Evolutionary conservation across 2,113 vertebrate genomes (phyloP).

Genomic region (Nycticebus coucang): DNA sequence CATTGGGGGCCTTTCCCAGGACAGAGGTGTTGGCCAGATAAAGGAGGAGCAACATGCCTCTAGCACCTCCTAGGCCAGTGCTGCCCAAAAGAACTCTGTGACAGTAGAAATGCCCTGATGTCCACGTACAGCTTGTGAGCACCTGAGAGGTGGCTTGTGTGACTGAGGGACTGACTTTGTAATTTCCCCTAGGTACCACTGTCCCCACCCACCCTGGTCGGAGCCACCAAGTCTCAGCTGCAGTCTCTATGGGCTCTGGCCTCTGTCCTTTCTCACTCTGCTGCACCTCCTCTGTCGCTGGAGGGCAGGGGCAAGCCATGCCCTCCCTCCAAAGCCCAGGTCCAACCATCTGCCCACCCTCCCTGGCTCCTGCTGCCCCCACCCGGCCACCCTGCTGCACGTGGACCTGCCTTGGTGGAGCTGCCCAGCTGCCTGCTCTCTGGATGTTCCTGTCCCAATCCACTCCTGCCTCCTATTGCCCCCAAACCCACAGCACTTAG

Average conservation of each 20-base stretch:
- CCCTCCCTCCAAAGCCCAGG: not conserved
- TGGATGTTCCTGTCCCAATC: not conserved
- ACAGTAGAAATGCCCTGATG: not conserved
- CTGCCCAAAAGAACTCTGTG: accelerated
- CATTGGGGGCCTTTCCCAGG: not conserved
- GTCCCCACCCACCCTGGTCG: not conserved
- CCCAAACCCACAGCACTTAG: not conserved
- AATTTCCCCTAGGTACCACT: not conserved
- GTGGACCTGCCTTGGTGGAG: not conserved
- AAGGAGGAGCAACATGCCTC: not conserved
- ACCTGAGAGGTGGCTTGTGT: not conserved
- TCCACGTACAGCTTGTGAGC: not conserved
- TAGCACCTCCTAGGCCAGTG: not conserved
- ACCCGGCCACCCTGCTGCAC: not conserved
- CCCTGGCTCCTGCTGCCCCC: not conserved
- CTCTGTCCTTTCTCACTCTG: not conserved
- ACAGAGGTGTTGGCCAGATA: not conserved
- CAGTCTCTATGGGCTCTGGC: not conserved
- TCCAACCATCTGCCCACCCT: not conserved
- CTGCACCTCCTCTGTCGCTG: no score
- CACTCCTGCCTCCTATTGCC: not conserved
- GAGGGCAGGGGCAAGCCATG: accelerated
- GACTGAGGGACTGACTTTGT: not conserved
- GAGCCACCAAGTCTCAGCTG: no score
- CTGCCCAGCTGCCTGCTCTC: not conserved